Base-by-base conservation (phyloP, 2,797 vertebrate genomes). In the Sebastes minor region DNA sequence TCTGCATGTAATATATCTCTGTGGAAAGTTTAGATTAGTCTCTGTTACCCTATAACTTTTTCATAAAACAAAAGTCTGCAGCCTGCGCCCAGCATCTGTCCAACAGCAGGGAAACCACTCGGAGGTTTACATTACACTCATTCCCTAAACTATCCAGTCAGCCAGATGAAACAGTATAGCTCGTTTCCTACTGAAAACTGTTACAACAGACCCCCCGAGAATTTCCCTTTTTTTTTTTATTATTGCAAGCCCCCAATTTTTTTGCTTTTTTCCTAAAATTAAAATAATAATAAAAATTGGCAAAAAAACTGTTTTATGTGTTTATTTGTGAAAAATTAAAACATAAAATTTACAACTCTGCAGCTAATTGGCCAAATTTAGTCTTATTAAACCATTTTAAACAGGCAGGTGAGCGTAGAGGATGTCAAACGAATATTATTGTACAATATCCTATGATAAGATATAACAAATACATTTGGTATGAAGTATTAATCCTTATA, bases 261-360 rank as follows among this genome's bases (percentile, higher is more conserved):
- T 67, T 25, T 11, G 6, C 7, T 56, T 10, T 55, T 49, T 2
- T 3, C 8, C 0, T 22, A 22, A 6, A 12, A 16, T 13, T 57
- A 10, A 32, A n/a, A 33, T 23, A 13, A 16, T 10, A 56, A 4
- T 22, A 38, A 30, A 18, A 8, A 69, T 12, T 46, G 6, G 1
- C 33, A 22, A 25, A 55, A 55, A 60, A 25, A 22, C 6, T 38
- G 18, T 72, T 71, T 75, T 52, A 74, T 69, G 5, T 61, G 14
- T 90, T 89, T 86, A 89, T 86, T 91, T 67, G 22, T 71, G 8
- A 74, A 76, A 74, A 76, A 70, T 38, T 0, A 32, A 65, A 71
- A 33, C 5, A 65, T 30, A 30, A 74, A 65, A 64, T 18, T 10
- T 12, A 76, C 14, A 52, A 6, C 35, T 3, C 52, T 25, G 13